Conservation (phyloP, 2,797 vertebrate species). For the Geotria australis region DNA sequence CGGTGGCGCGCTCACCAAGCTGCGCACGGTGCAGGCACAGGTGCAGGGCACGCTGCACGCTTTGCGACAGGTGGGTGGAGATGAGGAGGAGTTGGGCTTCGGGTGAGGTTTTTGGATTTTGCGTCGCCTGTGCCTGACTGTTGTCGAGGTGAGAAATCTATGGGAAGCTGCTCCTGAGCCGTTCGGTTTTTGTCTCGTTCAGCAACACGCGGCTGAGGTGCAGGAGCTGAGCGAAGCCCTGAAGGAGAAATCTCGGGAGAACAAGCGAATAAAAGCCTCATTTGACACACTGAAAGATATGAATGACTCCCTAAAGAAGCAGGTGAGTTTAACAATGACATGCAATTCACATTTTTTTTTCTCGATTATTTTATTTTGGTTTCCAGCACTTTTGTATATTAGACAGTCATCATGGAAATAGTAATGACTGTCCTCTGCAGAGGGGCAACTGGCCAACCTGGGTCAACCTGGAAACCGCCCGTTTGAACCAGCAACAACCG, state of each 20-base stretch:
- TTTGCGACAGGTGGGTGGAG: too few species aligned
- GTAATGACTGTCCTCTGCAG: not conserved
- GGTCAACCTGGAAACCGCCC: too few species aligned
- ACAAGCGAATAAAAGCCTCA: conserved; percentile 32
- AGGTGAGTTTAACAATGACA: conserved; percentile 9
- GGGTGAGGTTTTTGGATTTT: too few species aligned
- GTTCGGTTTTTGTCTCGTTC: conserved; percentile 2
- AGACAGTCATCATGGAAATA: not conserved
- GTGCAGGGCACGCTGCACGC: too few species aligned
- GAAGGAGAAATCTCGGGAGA: conserved; percentile 36
- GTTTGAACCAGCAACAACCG: too few species aligned
- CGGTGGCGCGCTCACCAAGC: too few species aligned
- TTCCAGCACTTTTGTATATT: not conserved
- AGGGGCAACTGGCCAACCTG: too few species aligned
- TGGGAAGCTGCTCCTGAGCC: too few species aligned
- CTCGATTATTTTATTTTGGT: not conserved
- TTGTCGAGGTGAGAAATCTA: too few species aligned
- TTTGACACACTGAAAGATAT: conserved; percentile 38
- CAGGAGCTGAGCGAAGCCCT: conserved; percentile 25
- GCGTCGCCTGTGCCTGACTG: too few species aligned
- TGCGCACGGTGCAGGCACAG: too few species aligned
- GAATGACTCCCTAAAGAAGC: conserved; percentile 42
- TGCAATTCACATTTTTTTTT: not conserved
- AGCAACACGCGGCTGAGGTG: conserved; percentile 31
- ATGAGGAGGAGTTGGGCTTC: too few species aligned